Evolutionary conservation across 2,888 invertebrate genomes (phyloP).

Genomic region (Cordilura impudica): DNA sequence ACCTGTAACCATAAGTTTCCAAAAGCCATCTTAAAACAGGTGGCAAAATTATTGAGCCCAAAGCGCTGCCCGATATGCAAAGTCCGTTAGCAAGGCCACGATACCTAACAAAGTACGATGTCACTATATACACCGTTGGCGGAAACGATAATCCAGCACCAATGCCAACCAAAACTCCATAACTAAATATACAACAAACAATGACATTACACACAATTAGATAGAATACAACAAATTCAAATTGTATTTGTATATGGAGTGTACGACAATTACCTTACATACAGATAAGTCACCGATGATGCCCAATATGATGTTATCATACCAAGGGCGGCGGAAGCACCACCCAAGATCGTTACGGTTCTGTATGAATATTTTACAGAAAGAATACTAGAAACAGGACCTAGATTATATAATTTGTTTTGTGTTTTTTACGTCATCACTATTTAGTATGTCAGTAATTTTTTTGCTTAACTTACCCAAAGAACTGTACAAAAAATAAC

Average conservation of each 20-base stretch:
- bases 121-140: constrained; percentile 93
- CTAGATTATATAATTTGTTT: constrained; percentile 78
- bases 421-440: neutral
- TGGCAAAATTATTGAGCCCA: constrained; percentile 91
- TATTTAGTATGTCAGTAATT: neutral
- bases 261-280: constrained; percentile 82
- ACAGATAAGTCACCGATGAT: constrained; percentile 87
- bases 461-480: constrained; percentile 85
- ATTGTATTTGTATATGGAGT: neutral
- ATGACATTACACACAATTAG: neutral
- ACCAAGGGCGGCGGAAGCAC: constrained; percentile 88
- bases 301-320: constrained; percentile 92
- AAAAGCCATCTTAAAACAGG: constrained; percentile 86
- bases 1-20: constrained; percentile 85
- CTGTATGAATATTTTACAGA: constrained; percentile 91
- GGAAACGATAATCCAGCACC: constrained; percentile 93
- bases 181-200: constrained; percentile 79
- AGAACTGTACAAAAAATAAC: constrained; percentile 93
- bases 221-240: neutral
- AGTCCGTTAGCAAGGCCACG: constrained; percentile 91
- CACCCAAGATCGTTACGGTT: constrained; percentile 90
- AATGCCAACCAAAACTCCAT: constrained; percentile 88
- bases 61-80: constrained; percentile 92
- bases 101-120: constrained; percentile 88
- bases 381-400: constrained; percentile 90